Evolutionary conservation across 2,797 vertebrate species (phyloP).

Genomic region (Pogonophryne albipinna): DNA sequence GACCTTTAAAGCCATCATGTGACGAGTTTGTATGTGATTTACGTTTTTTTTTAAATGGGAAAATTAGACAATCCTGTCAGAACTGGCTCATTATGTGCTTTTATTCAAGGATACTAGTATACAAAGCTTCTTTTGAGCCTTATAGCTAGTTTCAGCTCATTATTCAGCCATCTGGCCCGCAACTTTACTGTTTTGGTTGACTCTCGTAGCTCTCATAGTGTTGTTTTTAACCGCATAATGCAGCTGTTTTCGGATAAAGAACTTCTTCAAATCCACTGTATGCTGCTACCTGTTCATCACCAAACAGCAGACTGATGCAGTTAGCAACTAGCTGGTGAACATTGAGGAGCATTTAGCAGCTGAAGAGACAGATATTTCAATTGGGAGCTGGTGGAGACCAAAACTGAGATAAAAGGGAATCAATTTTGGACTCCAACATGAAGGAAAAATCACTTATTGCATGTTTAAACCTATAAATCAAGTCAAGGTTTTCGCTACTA

Average conservation of each 20-base stretch:
- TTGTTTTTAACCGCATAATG: not conserved
- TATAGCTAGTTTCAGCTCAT: not conserved
- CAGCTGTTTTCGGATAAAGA: slow-evolving; percentile 1
- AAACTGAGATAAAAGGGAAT: too few species aligned
- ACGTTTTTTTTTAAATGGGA: not conserved
- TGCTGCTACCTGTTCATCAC: too few species aligned
- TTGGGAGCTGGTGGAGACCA: not conserved
- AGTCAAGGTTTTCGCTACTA: not conserved
- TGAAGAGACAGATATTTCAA: too few species aligned
- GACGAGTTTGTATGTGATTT: not conserved
- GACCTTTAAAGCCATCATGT: not conserved
- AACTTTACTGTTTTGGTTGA: not conserved
- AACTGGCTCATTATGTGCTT: not conserved
- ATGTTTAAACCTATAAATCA: not conserved
- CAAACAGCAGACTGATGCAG: too few species aligned
- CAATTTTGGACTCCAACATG: not conserved
- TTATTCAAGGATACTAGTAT: not conserved
- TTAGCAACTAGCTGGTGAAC: too few species aligned
- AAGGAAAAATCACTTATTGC: not conserved
- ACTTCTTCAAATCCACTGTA: too few species aligned
- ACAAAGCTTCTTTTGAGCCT: not conserved
- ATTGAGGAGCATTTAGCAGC: too few species aligned
- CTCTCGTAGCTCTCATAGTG: too few species aligned
- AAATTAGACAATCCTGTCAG: not conserved
- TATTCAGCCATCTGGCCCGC: not conserved